phyloP scores from a whole-genome alignment of 1,140 invertebrate species.

The Pectinophora gossypiella region DNA sequence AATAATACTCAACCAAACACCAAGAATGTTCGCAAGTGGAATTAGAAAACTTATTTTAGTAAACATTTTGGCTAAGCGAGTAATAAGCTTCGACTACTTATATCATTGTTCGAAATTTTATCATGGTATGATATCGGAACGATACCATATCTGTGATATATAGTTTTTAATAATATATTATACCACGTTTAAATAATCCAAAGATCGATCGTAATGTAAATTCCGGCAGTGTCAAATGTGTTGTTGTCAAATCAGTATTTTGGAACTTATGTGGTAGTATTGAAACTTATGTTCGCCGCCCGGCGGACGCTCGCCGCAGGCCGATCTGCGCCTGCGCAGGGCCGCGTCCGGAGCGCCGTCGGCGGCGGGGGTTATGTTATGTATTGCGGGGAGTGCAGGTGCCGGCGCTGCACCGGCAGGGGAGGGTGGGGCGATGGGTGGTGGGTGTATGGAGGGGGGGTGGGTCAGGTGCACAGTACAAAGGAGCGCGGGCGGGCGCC shows the following conservation, averaged over 20 bases:
- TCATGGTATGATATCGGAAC: background rate
- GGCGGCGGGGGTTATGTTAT: too few species aligned
- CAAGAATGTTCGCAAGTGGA: background rate
- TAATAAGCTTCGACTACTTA: background rate
- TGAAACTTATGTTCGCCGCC: background rate
- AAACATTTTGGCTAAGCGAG: slow-evolving; percentile 1
- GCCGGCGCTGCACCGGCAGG: background rate
- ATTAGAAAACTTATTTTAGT: slow-evolving; percentile 12
- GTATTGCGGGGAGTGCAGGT: background rate
- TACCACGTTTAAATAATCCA: slow-evolving; percentile 1
- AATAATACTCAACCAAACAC: background rate
- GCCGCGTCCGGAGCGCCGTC: too few species aligned
- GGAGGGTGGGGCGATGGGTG: too few species aligned
- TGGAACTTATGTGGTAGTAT: background rate
- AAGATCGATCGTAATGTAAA: slow-evolving; percentile 1
- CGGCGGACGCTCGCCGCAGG: too few species aligned
- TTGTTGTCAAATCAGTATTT: background rate
- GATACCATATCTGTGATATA: background rate
- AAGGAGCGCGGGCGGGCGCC: background rate
- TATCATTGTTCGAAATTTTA: background rate
- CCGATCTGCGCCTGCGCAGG: too few species aligned
- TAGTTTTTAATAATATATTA: background rate
- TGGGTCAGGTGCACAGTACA: background rate
- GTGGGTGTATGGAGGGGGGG: too few species aligned
- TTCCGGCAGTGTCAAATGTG: background rate